phyloP scores from a whole-genome alignment of 2,113 vertebrate genomes.

The Triplophysa siluroides region DNA sequence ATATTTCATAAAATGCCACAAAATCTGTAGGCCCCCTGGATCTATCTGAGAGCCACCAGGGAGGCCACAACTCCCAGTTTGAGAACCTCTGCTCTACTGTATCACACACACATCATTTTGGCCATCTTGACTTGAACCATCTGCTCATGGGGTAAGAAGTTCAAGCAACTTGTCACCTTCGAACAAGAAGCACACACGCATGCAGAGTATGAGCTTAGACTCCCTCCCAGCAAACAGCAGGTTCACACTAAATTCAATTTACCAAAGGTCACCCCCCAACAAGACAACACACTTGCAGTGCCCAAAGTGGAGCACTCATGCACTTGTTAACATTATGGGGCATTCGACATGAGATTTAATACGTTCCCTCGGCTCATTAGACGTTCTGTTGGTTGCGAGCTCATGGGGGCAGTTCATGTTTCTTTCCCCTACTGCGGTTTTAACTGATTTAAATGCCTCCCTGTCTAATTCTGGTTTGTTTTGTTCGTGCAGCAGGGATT shows the following conservation, averaged over 20 bases:
- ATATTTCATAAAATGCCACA: too few species aligned
- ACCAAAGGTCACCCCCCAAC: slow-evolving; percentile 5
- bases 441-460: slow-evolving; percentile 3
- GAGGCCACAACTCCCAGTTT: too few species aligned
- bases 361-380: neutral
- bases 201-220: slow-evolving; percentile 8
- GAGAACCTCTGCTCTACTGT: too few species aligned
- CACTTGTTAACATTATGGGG: neutral
- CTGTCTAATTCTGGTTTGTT: slow-evolving; percentile 30
- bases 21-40: too few species aligned
- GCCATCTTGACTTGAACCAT: slow-evolving; percentile 22
- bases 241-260: slow-evolving; percentile 31
- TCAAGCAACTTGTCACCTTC: neutral
- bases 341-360: slow-evolving; percentile 8
- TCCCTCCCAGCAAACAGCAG: slow-evolving; percentile 1
- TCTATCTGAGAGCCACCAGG: too few species aligned
- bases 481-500: slow-evolving; percentile 30
- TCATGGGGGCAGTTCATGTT: slow-evolving; percentile 16
- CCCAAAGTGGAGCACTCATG: neutral
- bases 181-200: neutral
- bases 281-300: neutral
- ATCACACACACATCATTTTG: neutral
- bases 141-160: slow-evolving; percentile 1
- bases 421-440: neutral
- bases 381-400: too few species aligned